Conservation (phyloP, 1,140 invertebrate genomes). For the Drosophila sp. region DNA sequence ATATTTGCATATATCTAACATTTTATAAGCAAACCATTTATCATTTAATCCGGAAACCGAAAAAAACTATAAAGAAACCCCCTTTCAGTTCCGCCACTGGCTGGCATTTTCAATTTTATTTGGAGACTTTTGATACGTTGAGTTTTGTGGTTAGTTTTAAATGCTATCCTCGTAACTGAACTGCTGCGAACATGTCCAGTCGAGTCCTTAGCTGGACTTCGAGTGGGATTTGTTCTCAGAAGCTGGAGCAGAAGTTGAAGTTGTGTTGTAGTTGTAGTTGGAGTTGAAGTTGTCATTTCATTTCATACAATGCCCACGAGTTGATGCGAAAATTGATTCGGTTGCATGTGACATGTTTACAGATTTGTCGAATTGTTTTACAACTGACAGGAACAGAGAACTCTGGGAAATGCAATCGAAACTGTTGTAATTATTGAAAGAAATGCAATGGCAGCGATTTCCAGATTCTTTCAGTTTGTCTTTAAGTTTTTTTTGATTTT, state of each 20-base stretch:
- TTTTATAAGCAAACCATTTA: too few relatives aligned
- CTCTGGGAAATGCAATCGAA: slow-evolving; percentile 9
- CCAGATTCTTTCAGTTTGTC: background rate
- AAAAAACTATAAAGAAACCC: too few relatives aligned
- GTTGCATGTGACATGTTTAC: slow-evolving; percentile 81
- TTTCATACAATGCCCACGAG: slow-evolving; percentile 71
- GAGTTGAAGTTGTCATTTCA: slow-evolving; percentile 58
- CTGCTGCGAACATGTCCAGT: slow-evolving; percentile 26
- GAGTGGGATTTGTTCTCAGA: background rate
- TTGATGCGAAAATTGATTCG: slow-evolving; percentile 81
- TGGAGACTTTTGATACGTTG: slow-evolving; percentile 62
- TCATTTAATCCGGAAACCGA: too few relatives aligned
- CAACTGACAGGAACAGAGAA: slow-evolving; percentile 31
- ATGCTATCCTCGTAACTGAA: slow-evolving; percentile 59
- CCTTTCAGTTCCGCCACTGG: slow-evolving; percentile 16
- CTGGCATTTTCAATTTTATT: slow-evolving; percentile 49
- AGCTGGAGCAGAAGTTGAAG: background rate
- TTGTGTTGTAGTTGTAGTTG: slow-evolving; percentile 8
- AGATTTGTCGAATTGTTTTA: slow-evolving; percentile 63
- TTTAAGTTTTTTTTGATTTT: slow-evolving; percentile 38
- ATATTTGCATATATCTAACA: too few relatives aligned
- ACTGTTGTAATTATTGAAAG: slow-evolving; percentile 61
- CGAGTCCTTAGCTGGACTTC: background rate
- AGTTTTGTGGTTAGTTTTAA: slow-evolving; percentile 62
- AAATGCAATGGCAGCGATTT: slow-evolving; percentile 44